Conservation (phyloP, 2,797 vertebrate species). For the Taenioides sp. region DNA sequence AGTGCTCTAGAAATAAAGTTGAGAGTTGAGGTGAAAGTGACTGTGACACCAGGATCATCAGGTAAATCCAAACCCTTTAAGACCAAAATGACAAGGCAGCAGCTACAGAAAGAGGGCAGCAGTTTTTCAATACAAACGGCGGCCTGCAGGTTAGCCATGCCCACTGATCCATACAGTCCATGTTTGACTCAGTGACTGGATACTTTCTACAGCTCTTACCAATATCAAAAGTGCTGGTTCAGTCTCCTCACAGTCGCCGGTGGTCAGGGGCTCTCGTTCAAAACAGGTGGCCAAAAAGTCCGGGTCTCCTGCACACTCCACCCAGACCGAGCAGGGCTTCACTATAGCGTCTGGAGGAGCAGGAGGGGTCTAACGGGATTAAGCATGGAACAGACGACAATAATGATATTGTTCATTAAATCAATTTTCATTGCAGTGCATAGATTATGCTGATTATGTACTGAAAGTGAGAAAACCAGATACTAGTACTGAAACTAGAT, state of each 20-base stretch:
- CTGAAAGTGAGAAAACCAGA: no score
- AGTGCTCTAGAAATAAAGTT: no score
- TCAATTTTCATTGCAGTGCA: neutral
- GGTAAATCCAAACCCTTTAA: no score
- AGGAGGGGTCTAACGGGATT: constrained; percentile 41
- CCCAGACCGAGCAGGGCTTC: constrained; percentile 67
- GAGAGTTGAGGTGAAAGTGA: no score
- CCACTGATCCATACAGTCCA: no score
- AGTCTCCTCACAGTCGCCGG: constrained; percentile 31
- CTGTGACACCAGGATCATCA: no score
- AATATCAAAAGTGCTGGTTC: constrained; percentile 28
- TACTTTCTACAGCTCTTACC: constrained; percentile 47
- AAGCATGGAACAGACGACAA: neutral
- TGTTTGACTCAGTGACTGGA: neutral
- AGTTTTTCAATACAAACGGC: no score
- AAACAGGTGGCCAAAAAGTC: constrained; percentile 60
- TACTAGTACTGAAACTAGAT: no score
- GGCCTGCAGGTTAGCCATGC: no score
- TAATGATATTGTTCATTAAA: neutral
- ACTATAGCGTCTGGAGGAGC: constrained; percentile 13
- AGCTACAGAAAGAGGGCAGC: no score
- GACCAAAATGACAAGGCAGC: no score
- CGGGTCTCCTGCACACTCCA: constrained; percentile 65
- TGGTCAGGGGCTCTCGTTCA: constrained; percentile 19
- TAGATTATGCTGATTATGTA: no score